phyloP scores from a whole-genome alignment of 1,140 invertebrate genomes.

The Pteromalus puparum region DNA sequence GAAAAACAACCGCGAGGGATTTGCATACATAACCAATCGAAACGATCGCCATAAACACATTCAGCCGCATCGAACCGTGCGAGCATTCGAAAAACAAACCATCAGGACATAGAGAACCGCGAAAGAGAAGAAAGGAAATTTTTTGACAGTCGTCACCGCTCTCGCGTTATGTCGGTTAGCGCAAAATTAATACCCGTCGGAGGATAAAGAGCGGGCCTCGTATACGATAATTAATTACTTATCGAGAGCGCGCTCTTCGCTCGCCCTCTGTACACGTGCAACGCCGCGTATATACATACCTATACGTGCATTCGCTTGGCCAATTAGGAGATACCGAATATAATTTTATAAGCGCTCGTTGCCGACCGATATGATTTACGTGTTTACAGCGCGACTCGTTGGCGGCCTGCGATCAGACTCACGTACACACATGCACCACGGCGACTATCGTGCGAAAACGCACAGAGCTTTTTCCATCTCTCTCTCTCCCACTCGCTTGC shows the following conservation, averaged over 20 bases:
- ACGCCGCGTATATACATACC: background rate
- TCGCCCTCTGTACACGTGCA: background rate
- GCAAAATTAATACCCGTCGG: slow-evolving; percentile 37
- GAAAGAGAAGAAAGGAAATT: background rate
- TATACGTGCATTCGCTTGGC: background rate
- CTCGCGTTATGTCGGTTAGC: background rate
- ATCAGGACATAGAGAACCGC: background rate
- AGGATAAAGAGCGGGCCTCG: slow-evolving; percentile 25
- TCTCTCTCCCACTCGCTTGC: background rate
- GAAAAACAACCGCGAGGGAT: background rate
- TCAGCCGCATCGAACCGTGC: background rate
- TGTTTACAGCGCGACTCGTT: slow-evolving; percentile 44
- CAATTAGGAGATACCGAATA: slow-evolving; percentile 48
- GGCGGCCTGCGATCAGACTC: slow-evolving; percentile 27
- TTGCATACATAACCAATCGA: background rate
- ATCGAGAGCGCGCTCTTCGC: background rate
- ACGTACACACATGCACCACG: background rate
- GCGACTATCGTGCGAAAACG: slow-evolving; percentile 1
- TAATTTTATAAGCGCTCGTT: slow-evolving; percentile 46
- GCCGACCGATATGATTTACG: slow-evolving; percentile 43
- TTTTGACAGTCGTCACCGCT: slow-evolving; percentile 4
- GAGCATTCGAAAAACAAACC: background rate
- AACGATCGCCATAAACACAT: background rate
- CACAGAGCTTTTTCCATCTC: slow-evolving; percentile 13
- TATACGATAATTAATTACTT: slow-evolving; percentile 43